Percentiles rank a stretch among this genome's conserved stretches.
These are phyloP conservation scores for Zaprionus capensis DNA, from an alignment of 1,140 invertebrate species.

Conservation along the genomic window DNA sequence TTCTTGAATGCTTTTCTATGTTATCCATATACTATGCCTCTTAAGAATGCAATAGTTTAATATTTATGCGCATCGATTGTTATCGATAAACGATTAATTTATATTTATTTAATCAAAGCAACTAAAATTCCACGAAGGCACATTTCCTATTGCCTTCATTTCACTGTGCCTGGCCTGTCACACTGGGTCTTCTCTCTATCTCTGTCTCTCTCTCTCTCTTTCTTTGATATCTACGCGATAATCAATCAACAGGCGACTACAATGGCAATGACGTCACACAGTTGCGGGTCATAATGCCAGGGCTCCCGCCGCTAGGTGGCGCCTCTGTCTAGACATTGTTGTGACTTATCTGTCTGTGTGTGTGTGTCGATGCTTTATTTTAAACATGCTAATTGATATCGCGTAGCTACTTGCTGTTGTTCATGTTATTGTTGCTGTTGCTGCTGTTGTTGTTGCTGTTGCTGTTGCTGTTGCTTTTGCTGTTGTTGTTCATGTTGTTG, in stretches of 20 bases:
- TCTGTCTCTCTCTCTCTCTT: neutral
- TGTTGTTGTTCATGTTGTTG: conserved; percentile 42
- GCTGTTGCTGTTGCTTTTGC: conserved; percentile 23
- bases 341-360: conserved; percentile 35
- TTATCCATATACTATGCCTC: too few relatives aligned
- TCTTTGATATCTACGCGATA: conserved; percentile 48
- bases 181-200: neutral
- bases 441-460: conserved; percentile 35
- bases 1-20: too few relatives aligned
- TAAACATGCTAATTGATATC: conserved; percentile 73
- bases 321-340: conserved; percentile 70
- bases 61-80: too few relatives aligned
- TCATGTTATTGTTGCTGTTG: conserved; percentile 31
- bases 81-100: neutral
- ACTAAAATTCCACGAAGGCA: neutral
- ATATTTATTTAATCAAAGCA: neutral
- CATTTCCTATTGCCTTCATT: neutral
- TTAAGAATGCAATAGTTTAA: too few relatives aligned
- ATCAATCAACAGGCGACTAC: conserved; percentile 61
- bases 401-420: conserved; percentile 55
- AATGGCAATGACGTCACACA: conserved; percentile 28
- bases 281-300: conserved; percentile 13
- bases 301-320: conserved; percentile 34
- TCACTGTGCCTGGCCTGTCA: conserved; percentile 27
- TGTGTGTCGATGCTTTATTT: conserved; percentile 11